Evolutionary conservation across 2,113 vertebrate genomes (phyloP), one percentile per base, ranked within the genome.

Genomic region (Murina feae): DNA sequence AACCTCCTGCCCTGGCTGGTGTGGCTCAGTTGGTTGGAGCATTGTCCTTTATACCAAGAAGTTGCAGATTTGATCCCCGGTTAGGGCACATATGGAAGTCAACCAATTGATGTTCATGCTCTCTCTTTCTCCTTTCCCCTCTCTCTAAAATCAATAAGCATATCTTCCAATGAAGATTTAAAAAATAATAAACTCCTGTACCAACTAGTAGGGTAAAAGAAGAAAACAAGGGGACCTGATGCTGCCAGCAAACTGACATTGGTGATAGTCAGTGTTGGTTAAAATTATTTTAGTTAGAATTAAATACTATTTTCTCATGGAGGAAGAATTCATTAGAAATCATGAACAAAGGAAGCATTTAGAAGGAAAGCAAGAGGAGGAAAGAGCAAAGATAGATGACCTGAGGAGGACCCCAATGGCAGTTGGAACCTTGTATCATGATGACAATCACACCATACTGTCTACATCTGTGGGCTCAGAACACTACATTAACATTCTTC

Each of bases 351-450:
- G 99, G 99, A 99, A 99, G 96, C 99, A 99, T 28, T 97, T 99
- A 94, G 99, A 99, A 97, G 99, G 99, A 97, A 99, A 99, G 92
- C 99, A 99, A 95, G 99, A 99, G 99, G 99, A 99, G 94, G 99
- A 99, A 92, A 98, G 99, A 94, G 99, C 99, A 25, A 99, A 99
- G 96, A 99, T 99, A 68, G 99, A 99, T 81, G 99, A 99, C 92
- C 98, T 99, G 95, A 98, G 99, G 58, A 99, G 99, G 21, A 99
- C 99, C 0, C 99, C 99, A 0, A 99, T 99, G 99, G 99, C 99
- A 0, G 99, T 99, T 25, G 99, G 99, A 68, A 99, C 99, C 23
- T 97, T 99, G 94, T 97, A 99, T 99, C 94, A 99, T 99, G 99
- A 99, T 86, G 99, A 99, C 98, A 99, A 99, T 98, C 99, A 99